Percentiles rank a stretch among this genome's conserved stretches.
Conservation (phyloP, 2,797 vertebrate species). For the Morus bassanus region DNA sequence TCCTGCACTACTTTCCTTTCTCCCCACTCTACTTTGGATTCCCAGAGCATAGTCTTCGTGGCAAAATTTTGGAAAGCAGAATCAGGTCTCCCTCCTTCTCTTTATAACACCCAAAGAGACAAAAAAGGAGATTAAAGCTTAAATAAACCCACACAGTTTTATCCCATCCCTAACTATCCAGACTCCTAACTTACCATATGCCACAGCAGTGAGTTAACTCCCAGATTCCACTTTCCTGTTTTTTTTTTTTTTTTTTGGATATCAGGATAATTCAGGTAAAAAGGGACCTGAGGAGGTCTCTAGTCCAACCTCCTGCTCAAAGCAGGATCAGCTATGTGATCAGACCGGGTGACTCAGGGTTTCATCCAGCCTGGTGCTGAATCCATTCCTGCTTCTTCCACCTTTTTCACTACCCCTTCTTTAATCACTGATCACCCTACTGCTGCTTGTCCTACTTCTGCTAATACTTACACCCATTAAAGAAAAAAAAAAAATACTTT, state of each 20-base stretch:
- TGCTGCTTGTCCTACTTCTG: not conserved
- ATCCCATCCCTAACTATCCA: not conserved
- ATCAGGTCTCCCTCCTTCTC: not conserved
- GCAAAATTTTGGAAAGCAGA: not conserved
- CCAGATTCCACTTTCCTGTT: not conserved
- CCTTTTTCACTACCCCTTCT: not conserved
- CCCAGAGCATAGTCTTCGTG: not conserved
- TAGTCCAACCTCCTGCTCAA: not conserved
- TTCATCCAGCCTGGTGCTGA: not conserved
- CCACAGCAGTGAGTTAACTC: not conserved
- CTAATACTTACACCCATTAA: not conserved
- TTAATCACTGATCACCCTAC: not conserved
- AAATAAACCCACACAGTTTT: not conserved
- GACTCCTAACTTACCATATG: not conserved
- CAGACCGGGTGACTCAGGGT: not conserved
- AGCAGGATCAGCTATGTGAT: not conserved
- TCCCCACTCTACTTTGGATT: not conserved
- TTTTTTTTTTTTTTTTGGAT: not conserved
- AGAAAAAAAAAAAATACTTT: not conserved
- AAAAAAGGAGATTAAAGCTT: not conserved
- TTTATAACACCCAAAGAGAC: not conserved
- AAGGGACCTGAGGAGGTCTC: not conserved
- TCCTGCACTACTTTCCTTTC: not conserved
- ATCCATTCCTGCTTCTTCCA: not conserved
- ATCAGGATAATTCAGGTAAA: not conserved